Conservation (phyloP, 2,113 vertebrate genomes). For the Cyanistes caeruleus region DNA sequence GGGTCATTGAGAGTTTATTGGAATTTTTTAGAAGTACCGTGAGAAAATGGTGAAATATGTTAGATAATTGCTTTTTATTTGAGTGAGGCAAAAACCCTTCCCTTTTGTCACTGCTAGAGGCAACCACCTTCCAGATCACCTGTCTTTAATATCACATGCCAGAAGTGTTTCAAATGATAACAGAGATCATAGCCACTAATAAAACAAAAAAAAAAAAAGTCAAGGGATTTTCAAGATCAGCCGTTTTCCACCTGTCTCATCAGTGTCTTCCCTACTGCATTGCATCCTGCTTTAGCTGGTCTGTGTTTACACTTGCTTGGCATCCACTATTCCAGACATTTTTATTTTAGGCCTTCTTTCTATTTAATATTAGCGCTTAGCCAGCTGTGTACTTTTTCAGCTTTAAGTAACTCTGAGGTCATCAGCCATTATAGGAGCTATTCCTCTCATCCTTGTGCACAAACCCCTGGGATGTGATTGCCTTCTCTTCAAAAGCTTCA, state of each 20-base stretch:
- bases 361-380: not conserved
- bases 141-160: not conserved
- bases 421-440: not conserved
- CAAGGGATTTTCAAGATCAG: not conserved
- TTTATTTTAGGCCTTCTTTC: slow-evolving; percentile 41
- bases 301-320: not conserved
- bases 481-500: not conserved
- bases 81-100: not conserved
- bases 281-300: not conserved
- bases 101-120: not conserved
- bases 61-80: not conserved
- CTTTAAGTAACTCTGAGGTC: not conserved
- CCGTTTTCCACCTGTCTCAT: not conserved
- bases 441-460: not conserved
- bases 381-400: not conserved
- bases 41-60: not conserved
- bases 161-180: not conserved
- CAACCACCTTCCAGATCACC: not conserved
- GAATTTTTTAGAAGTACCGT: not conserved
- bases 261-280: not conserved
- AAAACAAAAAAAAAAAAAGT: not conserved
- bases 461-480: not conserved
- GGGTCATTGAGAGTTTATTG: not conserved
- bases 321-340: not conserved
- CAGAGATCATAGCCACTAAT: not conserved